A percentile compares a stretch with the other conserved stretches of the same genome.
These are phyloP conservation scores for Papilio aristodemus DNA, from an alignment of 1,140 invertebrate genomes.

Conservation along the genomic window DNA sequence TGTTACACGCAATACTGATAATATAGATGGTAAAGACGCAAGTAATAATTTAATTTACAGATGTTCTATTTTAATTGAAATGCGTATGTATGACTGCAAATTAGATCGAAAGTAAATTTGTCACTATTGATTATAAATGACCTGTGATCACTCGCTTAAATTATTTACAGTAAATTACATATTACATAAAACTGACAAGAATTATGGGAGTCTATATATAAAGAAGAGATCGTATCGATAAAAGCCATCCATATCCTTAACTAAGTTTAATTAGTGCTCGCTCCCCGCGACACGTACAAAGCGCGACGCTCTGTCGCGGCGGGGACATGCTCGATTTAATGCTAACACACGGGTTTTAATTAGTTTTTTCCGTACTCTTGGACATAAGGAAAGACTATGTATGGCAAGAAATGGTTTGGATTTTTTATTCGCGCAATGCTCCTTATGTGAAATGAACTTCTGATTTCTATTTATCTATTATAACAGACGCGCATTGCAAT, in stretches of 20 bases:
- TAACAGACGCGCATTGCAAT: too few species aligned
- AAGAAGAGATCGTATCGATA: slow-evolving; percentile 4
- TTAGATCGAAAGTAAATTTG: too few species aligned
- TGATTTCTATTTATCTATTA: too few species aligned
- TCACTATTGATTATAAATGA: too few species aligned
- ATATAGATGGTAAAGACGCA: background rate
- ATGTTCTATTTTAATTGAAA: background rate
- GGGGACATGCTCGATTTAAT: background rate
- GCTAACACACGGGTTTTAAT: slow-evolving; percentile 14
- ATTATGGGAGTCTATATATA: background rate
- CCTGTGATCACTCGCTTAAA: too few species aligned
- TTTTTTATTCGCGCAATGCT: background rate
- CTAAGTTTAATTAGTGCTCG: slow-evolving; percentile 15
- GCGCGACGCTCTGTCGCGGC: background rate
- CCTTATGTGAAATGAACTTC: too few species aligned
- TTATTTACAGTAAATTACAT: too few species aligned
- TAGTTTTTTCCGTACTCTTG: slow-evolving; percentile 1
- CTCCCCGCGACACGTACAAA: slow-evolving; percentile 4
- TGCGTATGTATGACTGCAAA: background rate
- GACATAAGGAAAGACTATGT: background rate
- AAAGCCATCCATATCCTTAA: background rate
- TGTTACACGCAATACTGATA: slow-evolving; percentile 4
- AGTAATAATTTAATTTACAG: background rate
- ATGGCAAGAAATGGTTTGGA: background rate
- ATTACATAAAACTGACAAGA: too few species aligned